These are phyloP conservation scores for Grammatotria lemairii DNA, from an alignment of 2,113 vertebrate species.

Conservation along the genomic window DNA sequence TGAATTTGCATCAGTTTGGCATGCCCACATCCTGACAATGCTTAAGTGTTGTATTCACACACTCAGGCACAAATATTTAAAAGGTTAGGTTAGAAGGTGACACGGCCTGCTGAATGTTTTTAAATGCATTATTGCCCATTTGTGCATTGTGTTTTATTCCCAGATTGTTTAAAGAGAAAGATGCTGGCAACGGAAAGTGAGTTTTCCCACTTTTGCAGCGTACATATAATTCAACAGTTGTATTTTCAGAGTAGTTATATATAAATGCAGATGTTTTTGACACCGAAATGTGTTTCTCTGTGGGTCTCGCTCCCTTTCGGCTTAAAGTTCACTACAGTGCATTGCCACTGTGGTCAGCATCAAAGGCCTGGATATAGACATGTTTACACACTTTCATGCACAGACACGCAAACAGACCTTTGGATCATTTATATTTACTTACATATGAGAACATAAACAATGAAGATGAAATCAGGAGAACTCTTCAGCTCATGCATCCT, in stretches of 20 bases:
- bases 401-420: slow-evolving; percentile 35
- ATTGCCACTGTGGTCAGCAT: slow-evolving; percentile 51
- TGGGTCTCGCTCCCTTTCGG: background rate
- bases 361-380: slow-evolving; percentile 38
- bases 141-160: slow-evolving; percentile 6
- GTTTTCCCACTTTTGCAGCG: background rate
- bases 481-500: background rate
- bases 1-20: background rate
- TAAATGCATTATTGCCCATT: slow-evolving; percentile 6
- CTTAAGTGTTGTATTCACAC: background rate
- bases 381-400: slow-evolving; percentile 33
- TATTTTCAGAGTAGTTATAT: slow-evolving; percentile 32
- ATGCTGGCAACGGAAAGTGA: background rate
- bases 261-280: slow-evolving; percentile 48
- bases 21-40: background rate
- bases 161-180: background rate
- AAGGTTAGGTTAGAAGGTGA: background rate
- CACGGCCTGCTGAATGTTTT: slow-evolving; percentile 25
- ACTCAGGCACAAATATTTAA: background rate
- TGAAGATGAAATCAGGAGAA: slow-evolving; percentile 16
- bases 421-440: slow-evolving; percentile 39
- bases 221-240: slow-evolving; percentile 16
- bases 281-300: slow-evolving; percentile 25
- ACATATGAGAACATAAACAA: slow-evolving; percentile 22
- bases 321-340: background rate